Conservation (phyloP, 2,888 invertebrate species). For the Spisula subtruncata region DNA sequence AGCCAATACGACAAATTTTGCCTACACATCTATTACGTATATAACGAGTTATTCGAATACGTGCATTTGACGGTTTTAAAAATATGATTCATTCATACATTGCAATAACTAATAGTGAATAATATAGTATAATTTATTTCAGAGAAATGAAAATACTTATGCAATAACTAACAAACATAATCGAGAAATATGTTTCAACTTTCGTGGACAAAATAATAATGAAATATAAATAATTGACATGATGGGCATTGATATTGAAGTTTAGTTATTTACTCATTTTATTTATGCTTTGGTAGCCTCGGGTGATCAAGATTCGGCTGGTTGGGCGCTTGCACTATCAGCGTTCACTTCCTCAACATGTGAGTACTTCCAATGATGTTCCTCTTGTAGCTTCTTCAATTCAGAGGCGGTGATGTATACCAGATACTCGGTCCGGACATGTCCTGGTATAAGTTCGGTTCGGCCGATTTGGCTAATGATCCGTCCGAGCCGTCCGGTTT, state of each 20-base stretch:
- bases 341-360: neutral
- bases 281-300: neutral
- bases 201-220: too few species aligned
- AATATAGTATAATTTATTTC: too few species aligned
- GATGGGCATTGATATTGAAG: neutral
- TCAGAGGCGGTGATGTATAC: slow-evolving; percentile 54
- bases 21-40: too few species aligned
- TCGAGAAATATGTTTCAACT: too few species aligned
- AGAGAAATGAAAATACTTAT: too few species aligned
- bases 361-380: slow-evolving; percentile 35
- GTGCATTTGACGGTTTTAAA: too few species aligned
- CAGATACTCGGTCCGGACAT: slow-evolving; percentile 59
- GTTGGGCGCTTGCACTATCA: neutral
- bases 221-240: neutral
- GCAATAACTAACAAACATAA: too few species aligned
- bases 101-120: too few species aligned
- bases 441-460: slow-evolving; percentile 61
- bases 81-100: too few species aligned
- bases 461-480: slow-evolving; percentile 29
- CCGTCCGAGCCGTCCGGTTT: slow-evolving; percentile 61
- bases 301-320: neutral
- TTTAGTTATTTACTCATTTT: neutral
- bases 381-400: slow-evolving; percentile 51
- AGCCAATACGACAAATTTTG: too few species aligned
- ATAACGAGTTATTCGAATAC: too few species aligned